Conservation (phyloP, 2,113 vertebrate species). For the Corythaixoides concolor region DNA sequence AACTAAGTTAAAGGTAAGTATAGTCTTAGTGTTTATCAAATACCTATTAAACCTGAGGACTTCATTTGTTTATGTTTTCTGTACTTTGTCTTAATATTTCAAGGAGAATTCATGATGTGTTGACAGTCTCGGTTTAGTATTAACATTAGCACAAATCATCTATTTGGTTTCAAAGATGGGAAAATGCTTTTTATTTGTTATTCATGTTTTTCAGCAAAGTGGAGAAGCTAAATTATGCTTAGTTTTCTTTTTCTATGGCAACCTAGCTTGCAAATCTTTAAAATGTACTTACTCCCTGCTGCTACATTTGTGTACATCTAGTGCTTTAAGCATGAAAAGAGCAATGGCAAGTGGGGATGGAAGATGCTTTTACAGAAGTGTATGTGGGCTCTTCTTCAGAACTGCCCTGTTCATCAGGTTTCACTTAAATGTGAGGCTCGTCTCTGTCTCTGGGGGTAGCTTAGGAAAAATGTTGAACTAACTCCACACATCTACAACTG, state of each 20-base stretch:
- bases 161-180: not conserved
- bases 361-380: not conserved
- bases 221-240: not conserved
- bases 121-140: not conserved
- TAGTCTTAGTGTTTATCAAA: not conserved
- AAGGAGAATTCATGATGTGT: not conserved
- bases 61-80: not conserved
- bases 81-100: not conserved
- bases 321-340: not conserved
- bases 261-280: not conserved
- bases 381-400: fast-evolving
- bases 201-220: not conserved
- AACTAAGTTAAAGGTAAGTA: not conserved
- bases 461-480: not conserved
- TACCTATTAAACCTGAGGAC: not conserved
- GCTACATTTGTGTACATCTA: not conserved
- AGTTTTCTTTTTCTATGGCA: not conserved
- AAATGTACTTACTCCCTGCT: not conserved
- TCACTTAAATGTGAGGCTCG: not conserved
- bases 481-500: not conserved
- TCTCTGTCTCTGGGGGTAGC: not conserved
- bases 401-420: not conserved
- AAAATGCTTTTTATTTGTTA: not conserved
- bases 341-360: not conserved
- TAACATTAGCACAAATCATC: not conserved